phyloP scores from a whole-genome alignment of 30 jellyfish, hydroid and myxozoan genomes.

The Phacellophora camtschatica region DNA sequence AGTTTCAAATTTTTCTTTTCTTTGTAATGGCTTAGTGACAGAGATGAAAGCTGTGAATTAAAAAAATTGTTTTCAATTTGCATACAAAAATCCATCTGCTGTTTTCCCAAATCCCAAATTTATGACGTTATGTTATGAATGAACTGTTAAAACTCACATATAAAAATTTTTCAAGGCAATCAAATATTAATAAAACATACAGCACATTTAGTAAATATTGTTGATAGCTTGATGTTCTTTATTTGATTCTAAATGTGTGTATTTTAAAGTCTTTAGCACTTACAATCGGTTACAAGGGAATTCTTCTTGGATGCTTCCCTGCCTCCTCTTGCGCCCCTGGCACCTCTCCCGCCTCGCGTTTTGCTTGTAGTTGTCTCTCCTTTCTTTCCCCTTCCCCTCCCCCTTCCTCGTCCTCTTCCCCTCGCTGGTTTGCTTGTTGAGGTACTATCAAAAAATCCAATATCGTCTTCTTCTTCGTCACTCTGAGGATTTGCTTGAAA shows the following conservation, averaged over 20 bases:
- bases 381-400: background rate
- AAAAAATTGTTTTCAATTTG: background rate
- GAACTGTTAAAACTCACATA: no score
- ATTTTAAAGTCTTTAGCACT: no score
- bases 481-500: background rate
- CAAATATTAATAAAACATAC: background rate
- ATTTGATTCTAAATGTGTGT: no score
- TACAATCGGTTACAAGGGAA: conserved; percentile 51
- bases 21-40: conserved; percentile 14
- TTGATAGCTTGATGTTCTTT: no score
- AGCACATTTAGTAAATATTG: background rate
- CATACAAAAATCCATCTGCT: no score
- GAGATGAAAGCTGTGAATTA: conserved; percentile 8
- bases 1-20: background rate
- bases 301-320: conserved; percentile 37
- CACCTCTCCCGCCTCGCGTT: conserved; percentile 43
- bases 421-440: background rate
- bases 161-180: no score
- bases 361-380: background rate
- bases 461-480: conserved; percentile 49
- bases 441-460: background rate
- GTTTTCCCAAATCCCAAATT: no score
- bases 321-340: conserved; percentile 45
- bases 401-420: conserved; percentile 2
- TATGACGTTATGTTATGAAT: no score